These are phyloP conservation scores for Protonemura montana DNA, from an alignment of 2,888 invertebrate genomes.

Conservation along the genomic window DNA sequence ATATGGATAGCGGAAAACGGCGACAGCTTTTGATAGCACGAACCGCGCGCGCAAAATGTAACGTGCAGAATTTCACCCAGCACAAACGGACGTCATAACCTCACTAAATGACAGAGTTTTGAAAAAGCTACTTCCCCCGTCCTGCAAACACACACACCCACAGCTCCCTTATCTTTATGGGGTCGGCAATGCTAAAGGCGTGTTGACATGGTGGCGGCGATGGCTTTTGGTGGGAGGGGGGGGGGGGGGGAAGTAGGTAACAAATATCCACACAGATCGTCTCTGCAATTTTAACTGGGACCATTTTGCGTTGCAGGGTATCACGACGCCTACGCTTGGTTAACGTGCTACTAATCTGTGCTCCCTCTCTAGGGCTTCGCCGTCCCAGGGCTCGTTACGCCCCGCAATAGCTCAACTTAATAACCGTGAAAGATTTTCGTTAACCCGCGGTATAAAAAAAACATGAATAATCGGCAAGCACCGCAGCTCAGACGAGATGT, in stretches of 20 bases:
- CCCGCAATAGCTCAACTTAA: not conserved
- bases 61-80: conserved; percentile 21
- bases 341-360: conserved; percentile 24
- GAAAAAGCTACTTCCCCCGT: conserved; percentile 30
- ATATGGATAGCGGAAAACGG: conserved; percentile 26
- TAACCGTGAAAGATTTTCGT: conserved; percentile 30
- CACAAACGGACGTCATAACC: conserved; percentile 41
- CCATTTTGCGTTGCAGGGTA: conserved; percentile 14
- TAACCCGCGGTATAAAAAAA: not conserved
- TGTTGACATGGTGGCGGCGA: conserved; percentile 26
- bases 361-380: not conserved
- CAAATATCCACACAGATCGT: conserved; percentile 32
- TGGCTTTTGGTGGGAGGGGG: conserved; percentile 3
- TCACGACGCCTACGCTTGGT: not conserved
- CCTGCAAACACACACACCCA: not conserved
- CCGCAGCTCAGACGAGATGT: not conserved
- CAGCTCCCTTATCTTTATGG: conserved; percentile 38
- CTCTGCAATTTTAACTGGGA: conserved; percentile 28
- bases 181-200: conserved; percentile 32
- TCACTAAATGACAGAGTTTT: conserved; percentile 41
- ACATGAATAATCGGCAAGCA: not conserved
- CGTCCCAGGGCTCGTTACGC: conserved; percentile 16
- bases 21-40: conserved; percentile 2
- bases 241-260: not conserved
- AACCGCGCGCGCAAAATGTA: not conserved